Evolutionary conservation across 2,797 vertebrate genomes (phyloP).

Genomic region (Channallabes apus): DNA sequence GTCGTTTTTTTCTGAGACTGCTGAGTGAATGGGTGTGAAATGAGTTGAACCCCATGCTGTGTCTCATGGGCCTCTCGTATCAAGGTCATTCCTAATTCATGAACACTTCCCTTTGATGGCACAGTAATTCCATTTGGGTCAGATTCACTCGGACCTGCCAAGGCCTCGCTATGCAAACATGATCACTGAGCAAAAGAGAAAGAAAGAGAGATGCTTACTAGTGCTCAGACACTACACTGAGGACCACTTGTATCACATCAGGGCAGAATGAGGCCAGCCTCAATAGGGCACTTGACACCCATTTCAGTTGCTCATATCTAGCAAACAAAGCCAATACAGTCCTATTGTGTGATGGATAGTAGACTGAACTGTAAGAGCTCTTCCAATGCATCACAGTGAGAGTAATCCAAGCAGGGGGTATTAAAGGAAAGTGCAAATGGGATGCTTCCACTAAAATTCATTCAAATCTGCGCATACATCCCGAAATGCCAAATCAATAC

Average conservation of each 20-base stretch:
- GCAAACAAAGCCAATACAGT: constrained; percentile 4
- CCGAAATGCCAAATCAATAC: not conserved
- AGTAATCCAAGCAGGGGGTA: constrained; percentile 1
- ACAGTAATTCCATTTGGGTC: constrained; percentile 58
- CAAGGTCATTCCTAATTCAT: constrained; percentile 64
- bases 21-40: constrained; percentile 56
- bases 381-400: not conserved
- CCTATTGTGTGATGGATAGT: constrained; percentile 5
- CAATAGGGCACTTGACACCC: constrained; percentile 21
- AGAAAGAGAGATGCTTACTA: constrained; percentile 34
- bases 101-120: constrained; percentile 58
- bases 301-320: constrained; percentile 23
- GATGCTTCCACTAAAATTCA: not conserved
- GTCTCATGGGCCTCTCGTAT: constrained; percentile 49
- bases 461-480: not conserved
- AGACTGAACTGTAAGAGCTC: not conserved
- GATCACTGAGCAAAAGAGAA: constrained; percentile 40
- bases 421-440: not conserved
- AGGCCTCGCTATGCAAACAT: constrained; percentile 33
- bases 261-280: constrained; percentile 41
- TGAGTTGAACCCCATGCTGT: constrained; percentile 49
- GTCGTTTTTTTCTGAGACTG: constrained; percentile 8
- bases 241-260: constrained; percentile 40
- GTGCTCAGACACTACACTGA: constrained; percentile 24
- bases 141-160: constrained; percentile 43